These are phyloP conservation scores for Pelochelys cantorii DNA, from an alignment of 2,797 vertebrate genomes.

Conservation along the genomic window DNA sequence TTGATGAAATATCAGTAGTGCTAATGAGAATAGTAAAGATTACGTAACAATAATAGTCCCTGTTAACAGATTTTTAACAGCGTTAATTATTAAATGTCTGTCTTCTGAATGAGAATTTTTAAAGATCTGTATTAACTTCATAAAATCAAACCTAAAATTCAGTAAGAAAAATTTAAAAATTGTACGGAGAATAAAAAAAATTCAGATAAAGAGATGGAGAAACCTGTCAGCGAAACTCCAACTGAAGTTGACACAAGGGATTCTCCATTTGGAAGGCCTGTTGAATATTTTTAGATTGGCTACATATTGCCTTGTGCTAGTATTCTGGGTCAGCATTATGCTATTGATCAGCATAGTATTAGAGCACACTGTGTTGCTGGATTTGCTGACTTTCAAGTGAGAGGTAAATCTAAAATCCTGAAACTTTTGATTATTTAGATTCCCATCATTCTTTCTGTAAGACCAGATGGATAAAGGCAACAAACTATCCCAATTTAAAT, in stretches of 20 bases:
- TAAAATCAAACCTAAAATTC: conserved; percentile 25
- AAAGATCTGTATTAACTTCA: conserved; percentile 17
- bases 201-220: background rate
- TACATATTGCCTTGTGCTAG: background rate
- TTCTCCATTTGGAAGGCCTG: background rate
- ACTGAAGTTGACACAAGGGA: background rate
- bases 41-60: conserved; percentile 42
- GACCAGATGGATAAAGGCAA: background rate
- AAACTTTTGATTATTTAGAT: background rate
- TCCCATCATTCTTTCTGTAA: background rate
- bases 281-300: background rate
- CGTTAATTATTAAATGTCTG: conserved; percentile 44
- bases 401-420: background rate
- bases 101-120: conserved; percentile 26
- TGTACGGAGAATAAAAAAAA: background rate
- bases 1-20: conserved; percentile 52
- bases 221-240: background rate
- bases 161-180: background rate
- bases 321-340: background rate
- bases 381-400: background rate
- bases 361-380: background rate
- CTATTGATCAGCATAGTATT: background rate
- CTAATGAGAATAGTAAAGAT: conserved; percentile 59
- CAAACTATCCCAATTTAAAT: background rate
- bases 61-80: conserved; percentile 45